phyloP scores from a whole-genome alignment of 2,888 invertebrate species.

The Globia sparganii region DNA sequence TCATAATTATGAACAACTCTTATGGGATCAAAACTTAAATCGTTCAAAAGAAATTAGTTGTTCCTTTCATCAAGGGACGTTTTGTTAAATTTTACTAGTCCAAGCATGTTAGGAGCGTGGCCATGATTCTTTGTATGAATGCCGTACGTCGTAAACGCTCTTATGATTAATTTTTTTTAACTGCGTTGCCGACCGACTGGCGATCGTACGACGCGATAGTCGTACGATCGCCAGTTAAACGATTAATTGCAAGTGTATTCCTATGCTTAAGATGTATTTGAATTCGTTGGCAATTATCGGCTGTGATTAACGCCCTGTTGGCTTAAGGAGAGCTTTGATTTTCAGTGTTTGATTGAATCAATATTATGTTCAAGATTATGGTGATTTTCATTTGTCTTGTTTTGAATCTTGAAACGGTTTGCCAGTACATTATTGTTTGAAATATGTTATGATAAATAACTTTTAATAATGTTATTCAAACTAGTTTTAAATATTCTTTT shows the following conservation, averaged over 20 bases:
- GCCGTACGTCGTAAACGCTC: too few species aligned
- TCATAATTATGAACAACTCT: background rate
- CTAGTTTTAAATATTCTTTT: background rate
- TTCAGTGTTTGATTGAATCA: conserved; percentile 29
- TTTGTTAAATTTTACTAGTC: too few species aligned
- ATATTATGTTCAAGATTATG: conserved; percentile 35
- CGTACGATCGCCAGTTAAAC: background rate
- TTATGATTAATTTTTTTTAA: too few species aligned
- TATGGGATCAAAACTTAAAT: too few species aligned
- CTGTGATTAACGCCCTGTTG: conserved; percentile 43
- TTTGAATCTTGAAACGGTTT: background rate
- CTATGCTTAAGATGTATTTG: conserved; percentile 32
- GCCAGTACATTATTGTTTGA: background rate
- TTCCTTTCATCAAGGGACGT: too few species aligned
- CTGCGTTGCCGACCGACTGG: too few species aligned
- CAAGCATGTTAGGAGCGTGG: too few species aligned
- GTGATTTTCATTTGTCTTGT: conserved; percentile 19
- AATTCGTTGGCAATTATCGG: conserved; percentile 50
- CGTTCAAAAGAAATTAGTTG: too few species aligned
- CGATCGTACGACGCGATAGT: background rate
- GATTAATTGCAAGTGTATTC: background rate
- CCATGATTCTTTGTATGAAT: too few species aligned
- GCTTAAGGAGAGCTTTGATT: conserved; percentile 28
- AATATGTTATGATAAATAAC: conserved; percentile 1
- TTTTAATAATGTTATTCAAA: conserved; percentile 7